Percentiles rank a stretch among this genome's conserved stretches.
Evolutionary conservation across 2,888 invertebrate species (phyloP).

Genomic region (Pseudococcus viburni): DNA sequence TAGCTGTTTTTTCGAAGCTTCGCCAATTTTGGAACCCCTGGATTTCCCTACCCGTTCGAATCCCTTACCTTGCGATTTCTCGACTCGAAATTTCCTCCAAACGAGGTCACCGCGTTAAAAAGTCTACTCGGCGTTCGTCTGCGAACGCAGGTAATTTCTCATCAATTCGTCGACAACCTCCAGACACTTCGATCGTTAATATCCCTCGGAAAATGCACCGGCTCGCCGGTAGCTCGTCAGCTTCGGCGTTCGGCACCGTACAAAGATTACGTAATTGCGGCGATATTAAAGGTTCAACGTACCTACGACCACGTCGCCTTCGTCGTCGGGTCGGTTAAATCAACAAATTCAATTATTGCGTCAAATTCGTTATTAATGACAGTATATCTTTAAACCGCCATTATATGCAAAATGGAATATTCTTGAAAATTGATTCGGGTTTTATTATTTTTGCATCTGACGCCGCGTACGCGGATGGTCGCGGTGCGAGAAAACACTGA

Average conservation of each 20-base stretch:
- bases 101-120: neutral
- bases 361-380: slow-evolving; percentile 59
- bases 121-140: neutral
- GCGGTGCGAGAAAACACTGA: neutral
- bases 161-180: neutral
- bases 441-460: slow-evolving; percentile 58
- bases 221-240: too few relatives aligned
- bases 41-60: too few relatives aligned
- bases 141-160: neutral
- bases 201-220: slow-evolving; percentile 1
- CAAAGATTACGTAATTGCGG: slow-evolving; percentile 10
- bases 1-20: too few relatives aligned
- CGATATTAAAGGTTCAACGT: slow-evolving; percentile 28
- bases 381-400: slow-evolving; percentile 54
- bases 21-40: too few relatives aligned
- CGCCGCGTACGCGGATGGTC: neutral
- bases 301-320: neutral
- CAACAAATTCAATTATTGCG: slow-evolving; percentile 60
- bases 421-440: slow-evolving; percentile 58
- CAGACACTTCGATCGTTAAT: neutral
- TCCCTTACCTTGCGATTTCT: too few relatives aligned
- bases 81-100: neutral
- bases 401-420: slow-evolving; percentile 54
- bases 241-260: neutral
- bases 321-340: slow-evolving; percentile 35